Evolutionary conservation across 2,888 invertebrate genomes (phyloP).

Genomic region (Spilarctia lutea): DNA sequence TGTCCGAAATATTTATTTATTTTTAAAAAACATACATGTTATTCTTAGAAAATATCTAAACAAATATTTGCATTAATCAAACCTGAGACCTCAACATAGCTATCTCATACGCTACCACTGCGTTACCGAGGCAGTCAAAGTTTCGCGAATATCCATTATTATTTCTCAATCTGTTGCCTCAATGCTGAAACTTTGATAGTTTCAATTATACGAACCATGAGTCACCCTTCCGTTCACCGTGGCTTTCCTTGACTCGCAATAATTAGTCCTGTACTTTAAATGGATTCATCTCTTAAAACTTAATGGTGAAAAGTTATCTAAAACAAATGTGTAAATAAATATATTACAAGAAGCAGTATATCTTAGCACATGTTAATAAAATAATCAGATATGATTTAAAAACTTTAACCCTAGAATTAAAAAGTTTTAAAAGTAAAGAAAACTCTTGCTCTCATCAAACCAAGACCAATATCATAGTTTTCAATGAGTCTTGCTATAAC

Average conservation of each 20-base stretch:
- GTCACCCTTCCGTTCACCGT: conserved; percentile 39
- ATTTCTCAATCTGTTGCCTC: conserved; percentile 26
- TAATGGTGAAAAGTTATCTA: conserved; percentile 61
- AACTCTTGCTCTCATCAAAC: background rate
- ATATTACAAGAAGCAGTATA: background rate
- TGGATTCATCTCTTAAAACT: conserved; percentile 74
- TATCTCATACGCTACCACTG: too few species aligned
- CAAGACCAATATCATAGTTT: background rate
- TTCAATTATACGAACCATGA: conserved; percentile 49
- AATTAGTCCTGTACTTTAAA: conserved; percentile 69
- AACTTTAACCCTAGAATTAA: background rate
- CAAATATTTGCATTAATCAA: too few species aligned
- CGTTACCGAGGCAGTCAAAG: background rate
- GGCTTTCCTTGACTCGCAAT: conserved; percentile 63
- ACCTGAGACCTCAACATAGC: too few species aligned
- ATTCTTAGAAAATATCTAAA: too few species aligned
- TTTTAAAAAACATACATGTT: too few species aligned
- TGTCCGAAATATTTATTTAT: too few species aligned
- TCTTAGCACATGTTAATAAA: background rate
- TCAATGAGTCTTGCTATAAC: background rate
- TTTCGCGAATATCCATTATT: conserved; percentile 5
- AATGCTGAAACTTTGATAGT: conserved; percentile 38
- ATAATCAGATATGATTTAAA: background rate
- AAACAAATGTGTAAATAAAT: conserved; percentile 40
- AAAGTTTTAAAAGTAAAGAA: background rate